phyloP scores from a whole-genome alignment of 1,140 invertebrate genomes.

The Carposina sasakii region DNA sequence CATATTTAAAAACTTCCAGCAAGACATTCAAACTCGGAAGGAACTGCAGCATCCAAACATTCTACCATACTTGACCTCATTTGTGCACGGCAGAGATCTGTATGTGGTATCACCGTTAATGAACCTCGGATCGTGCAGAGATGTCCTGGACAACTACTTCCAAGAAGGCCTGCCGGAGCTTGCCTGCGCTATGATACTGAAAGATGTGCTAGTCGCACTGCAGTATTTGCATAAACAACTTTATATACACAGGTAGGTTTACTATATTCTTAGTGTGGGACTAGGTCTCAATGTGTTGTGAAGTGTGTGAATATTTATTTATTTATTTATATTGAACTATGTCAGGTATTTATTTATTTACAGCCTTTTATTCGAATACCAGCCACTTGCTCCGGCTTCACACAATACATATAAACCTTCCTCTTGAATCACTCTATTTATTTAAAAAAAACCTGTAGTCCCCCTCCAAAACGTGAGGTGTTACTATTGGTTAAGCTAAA shows the following conservation, averaged over 20 bases:
- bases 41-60: slow-evolving; percentile 88
- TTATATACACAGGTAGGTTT: slow-evolving; percentile 85
- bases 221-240: slow-evolving; percentile 89
- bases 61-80: slow-evolving; percentile 80
- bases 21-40: slow-evolving; percentile 82
- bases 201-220: slow-evolving; percentile 84
- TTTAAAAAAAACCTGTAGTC: too few relatives aligned
- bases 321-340: too few relatives aligned
- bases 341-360: too few relatives aligned
- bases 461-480: too few relatives aligned
- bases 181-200: slow-evolving; percentile 84
- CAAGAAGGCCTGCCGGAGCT: slow-evolving; percentile 84
- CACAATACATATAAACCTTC: too few relatives aligned
- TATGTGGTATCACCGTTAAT: slow-evolving; percentile 86
- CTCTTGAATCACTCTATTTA: too few relatives aligned
- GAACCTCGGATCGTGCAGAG: slow-evolving; percentile 86
- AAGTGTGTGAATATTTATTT: too few relatives aligned
- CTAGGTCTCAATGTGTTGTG: too few relatives aligned
- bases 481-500: too few relatives aligned
- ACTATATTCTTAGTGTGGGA: neutral
- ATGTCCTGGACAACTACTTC: slow-evolving; percentile 85
- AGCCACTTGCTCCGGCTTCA: too few relatives aligned
- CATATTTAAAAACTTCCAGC: too few relatives aligned
- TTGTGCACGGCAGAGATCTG: slow-evolving; percentile 82
- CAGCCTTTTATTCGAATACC: too few relatives aligned